Conservation (phyloP, 1,140 invertebrate species). For the Dendroctonus ponderosae region DNA sequence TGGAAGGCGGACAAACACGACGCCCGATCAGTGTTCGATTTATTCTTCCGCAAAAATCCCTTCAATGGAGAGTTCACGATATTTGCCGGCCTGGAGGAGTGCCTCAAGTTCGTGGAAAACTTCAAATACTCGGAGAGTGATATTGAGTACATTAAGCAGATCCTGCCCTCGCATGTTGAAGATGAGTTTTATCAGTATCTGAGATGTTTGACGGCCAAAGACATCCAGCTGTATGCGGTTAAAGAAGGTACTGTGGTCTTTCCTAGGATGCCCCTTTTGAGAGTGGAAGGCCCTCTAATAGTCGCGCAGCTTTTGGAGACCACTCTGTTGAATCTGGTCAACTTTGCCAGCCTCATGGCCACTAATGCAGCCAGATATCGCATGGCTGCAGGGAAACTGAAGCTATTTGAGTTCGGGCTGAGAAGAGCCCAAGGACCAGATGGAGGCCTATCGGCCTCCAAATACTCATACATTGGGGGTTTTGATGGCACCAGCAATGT, state of each 20-base stretch:
- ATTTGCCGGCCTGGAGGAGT: constrained; percentile 97
- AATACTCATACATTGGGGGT: constrained; percentile 96
- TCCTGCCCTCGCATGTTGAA: constrained; percentile 80
- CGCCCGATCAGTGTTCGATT: constrained; percentile 92
- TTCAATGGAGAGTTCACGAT: constrained; percentile 98
- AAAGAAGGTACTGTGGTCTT: constrained; percentile 97
- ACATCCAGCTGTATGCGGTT: constrained; percentile 86
- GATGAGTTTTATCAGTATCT: constrained; percentile 91
- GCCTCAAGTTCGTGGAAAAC: constrained; percentile 91
- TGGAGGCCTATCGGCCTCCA: constrained; percentile 95
- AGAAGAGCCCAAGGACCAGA: constrained; percentile 97
- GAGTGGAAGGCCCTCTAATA: constrained; percentile 87
- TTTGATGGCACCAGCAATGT: constrained; percentile 99
- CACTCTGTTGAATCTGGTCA: constrained; percentile 91
- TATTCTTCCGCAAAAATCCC: constrained; percentile 97
- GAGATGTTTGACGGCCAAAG: constrained; percentile 74
- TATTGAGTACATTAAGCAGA: constrained; percentile 87
- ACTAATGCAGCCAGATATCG: constrained; percentile 97
- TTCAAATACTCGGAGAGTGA: constrained; percentile 94
- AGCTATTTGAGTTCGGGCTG: constrained; percentile 94
- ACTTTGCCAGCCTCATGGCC: constrained; percentile 96
- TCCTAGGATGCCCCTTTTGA: constrained; percentile 89
- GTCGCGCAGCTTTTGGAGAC: constrained; percentile 96
- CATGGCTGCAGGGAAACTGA: constrained; percentile 83
- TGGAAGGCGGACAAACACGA: constrained; percentile 95